Evolutionary conservation across 2,797 vertebrate species (phyloP), one percentile per base, ranked within the genome.

Genomic region (Rhinoraja longicauda): DNA sequence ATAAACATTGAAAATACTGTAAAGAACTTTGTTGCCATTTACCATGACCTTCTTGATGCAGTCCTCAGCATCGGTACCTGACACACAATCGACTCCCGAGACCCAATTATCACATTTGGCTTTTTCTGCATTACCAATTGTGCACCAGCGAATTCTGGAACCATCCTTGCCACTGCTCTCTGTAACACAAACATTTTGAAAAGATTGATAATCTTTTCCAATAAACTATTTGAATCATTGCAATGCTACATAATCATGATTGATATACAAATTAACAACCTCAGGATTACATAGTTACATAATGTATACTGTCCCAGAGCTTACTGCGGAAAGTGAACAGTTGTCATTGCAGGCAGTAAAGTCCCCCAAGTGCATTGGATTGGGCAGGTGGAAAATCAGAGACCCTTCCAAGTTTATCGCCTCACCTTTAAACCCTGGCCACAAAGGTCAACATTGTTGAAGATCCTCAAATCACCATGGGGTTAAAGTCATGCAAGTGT

Each of bases 11-110:
- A 19, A 67, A 88, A 21, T 1, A 62, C 19, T 88, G 64, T 67
- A 84, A 64, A 67, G 32, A 36, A 67, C 62, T 17, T 7, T 88
- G n/a, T 32, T 88, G 59, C 62, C 12, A 86, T 93, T 26, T 96
- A 99, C 99, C 97, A 97, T 95, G 93, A 99, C 98, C 96, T 97
- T 98, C 5, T 94, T 93, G 53, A 99, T 94, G 95, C 98, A 99
- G 0, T 97, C 97, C 0, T 98, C 96, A 0, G 97, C 95, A 70
- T 94, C 94, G 0, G 93, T 9, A n/a, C 94, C 97, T 0, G 1
- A 93, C 0, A 94, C 94, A 77, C 99, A 99, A 2, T 95, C 97
- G 93, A 93, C 94, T 73, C 95, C 94, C 9, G 4, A 4, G 0
- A 95, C 96, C 98, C 98, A 99, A 0, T 0, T 0, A 12, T 99